Evolutionary conservation across 1,140 invertebrate genomes (phyloP), one percentile per base, ranked within the genome.

Genomic region (Pseudomyrmex cubaensis): DNA sequence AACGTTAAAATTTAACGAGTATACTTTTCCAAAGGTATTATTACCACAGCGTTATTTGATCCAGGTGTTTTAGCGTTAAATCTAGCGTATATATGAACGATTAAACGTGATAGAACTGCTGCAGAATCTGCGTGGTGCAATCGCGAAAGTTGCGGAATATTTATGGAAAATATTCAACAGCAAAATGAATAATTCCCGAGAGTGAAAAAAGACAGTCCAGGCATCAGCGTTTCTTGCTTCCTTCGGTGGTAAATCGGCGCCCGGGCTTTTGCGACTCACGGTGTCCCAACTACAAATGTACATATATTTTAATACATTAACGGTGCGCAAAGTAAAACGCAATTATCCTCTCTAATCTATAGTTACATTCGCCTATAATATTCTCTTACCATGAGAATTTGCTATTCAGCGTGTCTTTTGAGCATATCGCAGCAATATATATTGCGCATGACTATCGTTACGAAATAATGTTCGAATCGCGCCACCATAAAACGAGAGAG

Each of bases 91-190:
- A 20, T 59, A 72, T 59, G 82, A 54, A 59, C 73, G 75, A 86
- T 86, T 86, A 86, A 86, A 77, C 56, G 64, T 46, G 76, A 67
- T 59, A 61, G 20, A 61, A 50, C 22, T 35, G 35, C 20, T 50
- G 54, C 44, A n/a, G 63, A 54, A 72, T 17, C 44, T 44, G 69
- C 48, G 63, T 13, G 22, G 54, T 17, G 69, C 82, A 70, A 75
- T 87, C 85, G 69, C 72, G 73, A 84, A 80, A 80, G 72, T 80
- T 72, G 57, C 73, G 86, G 86, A 88, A 88, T 88, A 88, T 88
- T 88, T 85, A 87, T 85, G 87, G 88, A 87, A 88, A 88, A 88
- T 85, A 85, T 88, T 88, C 86, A 85, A 85, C 66, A 83, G 17
- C 56, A 56, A 74, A 63, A 82, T 87, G 87, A 87, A 88, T 88